These are phyloP conservation scores for Antidorcas marsupialis DNA, from an alignment of 2,113 vertebrate genomes.

Conservation along the genomic window DNA sequence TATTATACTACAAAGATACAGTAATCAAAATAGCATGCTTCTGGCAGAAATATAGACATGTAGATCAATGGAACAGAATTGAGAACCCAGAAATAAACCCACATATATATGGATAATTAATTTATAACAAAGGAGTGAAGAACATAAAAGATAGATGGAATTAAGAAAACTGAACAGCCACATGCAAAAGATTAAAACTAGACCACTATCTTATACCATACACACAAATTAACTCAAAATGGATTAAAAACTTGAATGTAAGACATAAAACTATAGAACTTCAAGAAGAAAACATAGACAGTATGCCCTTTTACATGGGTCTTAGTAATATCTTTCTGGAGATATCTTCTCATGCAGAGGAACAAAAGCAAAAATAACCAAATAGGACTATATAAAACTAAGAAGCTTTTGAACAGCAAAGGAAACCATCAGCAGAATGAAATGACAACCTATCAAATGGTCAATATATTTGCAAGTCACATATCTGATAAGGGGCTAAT, in stretches of 20 bases:
- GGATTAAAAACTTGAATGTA: not conserved
- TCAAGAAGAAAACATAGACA: not conserved
- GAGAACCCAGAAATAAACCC: not conserved
- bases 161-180: not conserved
- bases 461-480: not conserved
- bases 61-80: not conserved
- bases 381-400: not conserved
- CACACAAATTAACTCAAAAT: not conserved
- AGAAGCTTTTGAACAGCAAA: not conserved
- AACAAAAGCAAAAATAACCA: not conserved
- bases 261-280: not conserved
- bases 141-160: not conserved
- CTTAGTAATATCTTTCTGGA: not conserved
- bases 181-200: not conserved
- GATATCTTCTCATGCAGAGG: not conserved
- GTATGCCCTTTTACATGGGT: not conserved
- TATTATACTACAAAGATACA: not conserved
- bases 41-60: not conserved
- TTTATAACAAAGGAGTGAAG: not conserved
- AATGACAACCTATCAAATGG: not conserved
- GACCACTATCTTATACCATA: not conserved
- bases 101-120: not conserved
- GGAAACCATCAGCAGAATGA: not conserved
- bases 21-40: not conserved
- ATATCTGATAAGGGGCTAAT: not conserved